Conservation (phyloP, 2,797 vertebrate species). For the Crocodylus rhombifer region DNA sequence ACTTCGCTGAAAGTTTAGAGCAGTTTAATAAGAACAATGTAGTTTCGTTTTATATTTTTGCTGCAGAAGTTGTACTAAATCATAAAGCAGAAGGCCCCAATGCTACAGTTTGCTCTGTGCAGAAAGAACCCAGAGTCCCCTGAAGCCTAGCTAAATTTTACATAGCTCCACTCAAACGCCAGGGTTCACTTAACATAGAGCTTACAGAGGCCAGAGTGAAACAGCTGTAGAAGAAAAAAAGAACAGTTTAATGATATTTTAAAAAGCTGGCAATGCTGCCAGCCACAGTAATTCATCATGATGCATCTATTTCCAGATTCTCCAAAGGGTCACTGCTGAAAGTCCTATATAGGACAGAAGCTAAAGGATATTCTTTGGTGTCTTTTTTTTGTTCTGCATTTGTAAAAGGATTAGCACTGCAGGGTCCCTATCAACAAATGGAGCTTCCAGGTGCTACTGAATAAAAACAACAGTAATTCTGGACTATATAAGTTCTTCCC, state of each 20-base stretch:
- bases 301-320: not conserved
- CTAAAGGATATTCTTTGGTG: not conserved
- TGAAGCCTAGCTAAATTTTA: not conserved
- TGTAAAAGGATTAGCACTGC: not conserved
- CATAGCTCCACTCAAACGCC: not conserved
- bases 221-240: not conserved
- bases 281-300: not conserved
- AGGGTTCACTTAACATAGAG: not conserved
- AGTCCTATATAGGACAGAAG: not conserved
- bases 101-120: not conserved
- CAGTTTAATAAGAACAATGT: not conserved
- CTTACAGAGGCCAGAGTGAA: not conserved
- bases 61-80: not conserved
- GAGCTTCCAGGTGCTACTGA: not conserved
- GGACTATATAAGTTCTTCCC: not conserved
- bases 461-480: not conserved
- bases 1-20: not conserved
- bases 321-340: not conserved
- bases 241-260: not conserved
- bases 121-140: not conserved
- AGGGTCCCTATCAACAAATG: not conserved
- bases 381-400: not conserved
- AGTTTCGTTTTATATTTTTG: not conserved
- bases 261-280: not conserved
- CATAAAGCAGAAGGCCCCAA: not conserved